A percentile compares a stretch with the other conserved stretches of the same genome.
phyloP scores from a whole-genome alignment of 2,797 vertebrate species.

The Capromys pilorides region DNA sequence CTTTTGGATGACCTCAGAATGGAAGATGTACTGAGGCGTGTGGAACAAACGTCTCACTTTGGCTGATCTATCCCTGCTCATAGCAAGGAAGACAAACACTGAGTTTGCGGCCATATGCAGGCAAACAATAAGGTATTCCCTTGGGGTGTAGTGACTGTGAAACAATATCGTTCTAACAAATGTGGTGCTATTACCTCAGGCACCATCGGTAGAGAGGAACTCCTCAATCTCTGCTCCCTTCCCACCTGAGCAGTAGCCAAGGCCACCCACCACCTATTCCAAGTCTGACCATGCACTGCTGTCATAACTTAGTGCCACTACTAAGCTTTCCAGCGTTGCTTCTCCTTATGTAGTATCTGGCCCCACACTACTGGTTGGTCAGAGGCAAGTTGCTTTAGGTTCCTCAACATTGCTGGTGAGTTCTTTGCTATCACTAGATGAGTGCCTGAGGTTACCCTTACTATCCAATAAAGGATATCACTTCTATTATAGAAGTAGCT shows the following conservation, averaged over 20 bases:
- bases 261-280: neutral
- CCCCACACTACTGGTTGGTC: neutral
- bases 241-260: neutral
- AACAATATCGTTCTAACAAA: neutral
- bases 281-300: neutral
- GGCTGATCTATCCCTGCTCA: neutral
- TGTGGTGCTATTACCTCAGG: neutral
- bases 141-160: neutral
- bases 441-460: neutral
- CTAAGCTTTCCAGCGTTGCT: neutral
- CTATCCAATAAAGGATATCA: neutral
- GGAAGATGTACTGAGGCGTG: no score
- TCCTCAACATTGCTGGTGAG: neutral
- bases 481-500: neutral
- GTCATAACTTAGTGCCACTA: neutral
- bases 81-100: neutral
- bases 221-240: no score
- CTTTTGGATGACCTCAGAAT: neutral
- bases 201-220: neutral
- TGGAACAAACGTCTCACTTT: neutral
- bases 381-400: neutral
- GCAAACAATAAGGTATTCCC: neutral
- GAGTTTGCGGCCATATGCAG: neutral
- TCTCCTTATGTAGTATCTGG: neutral
- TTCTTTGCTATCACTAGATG: neutral